A percentile compares a stretch with the other conserved stretches of the same genome.
phyloP scores from a whole-genome alignment of 2,888 invertebrate genomes.

The Oxytorus armatus region DNA sequence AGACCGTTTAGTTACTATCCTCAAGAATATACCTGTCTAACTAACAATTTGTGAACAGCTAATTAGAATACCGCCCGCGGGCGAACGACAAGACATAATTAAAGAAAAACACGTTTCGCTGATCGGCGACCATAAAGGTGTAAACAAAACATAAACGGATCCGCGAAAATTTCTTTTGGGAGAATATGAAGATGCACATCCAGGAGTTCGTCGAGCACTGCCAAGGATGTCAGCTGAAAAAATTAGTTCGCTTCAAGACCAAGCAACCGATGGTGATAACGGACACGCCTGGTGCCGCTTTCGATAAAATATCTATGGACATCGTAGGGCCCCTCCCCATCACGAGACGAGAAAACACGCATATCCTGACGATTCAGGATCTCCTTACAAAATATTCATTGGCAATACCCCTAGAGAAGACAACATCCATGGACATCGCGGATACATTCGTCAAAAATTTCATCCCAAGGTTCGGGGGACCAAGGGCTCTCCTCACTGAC shows the following conservation, averaged over 20 bases:
- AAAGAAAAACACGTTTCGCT: slow-evolving; percentile 14
- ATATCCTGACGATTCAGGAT: slow-evolving; percentile 49
- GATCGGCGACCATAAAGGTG: slow-evolving; percentile 3
- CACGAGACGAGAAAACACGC: slow-evolving; percentile 57
- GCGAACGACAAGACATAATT: slow-evolving; percentile 13
- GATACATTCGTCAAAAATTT: slow-evolving; percentile 18
- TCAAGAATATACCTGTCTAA: background rate
- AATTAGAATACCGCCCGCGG: background rate
- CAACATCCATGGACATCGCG: slow-evolving; percentile 1
- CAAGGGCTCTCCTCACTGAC: slow-evolving; percentile 23
- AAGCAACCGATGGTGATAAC: background rate
- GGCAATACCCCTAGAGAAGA: slow-evolving; percentile 21
- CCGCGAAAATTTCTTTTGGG: slow-evolving; percentile 36
- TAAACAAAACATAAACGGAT: slow-evolving; percentile 3
- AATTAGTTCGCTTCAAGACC: background rate
- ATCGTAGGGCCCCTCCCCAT: slow-evolving; percentile 28
- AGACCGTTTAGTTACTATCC: background rate
- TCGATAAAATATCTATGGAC: slow-evolving; percentile 6
- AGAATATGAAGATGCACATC: slow-evolving; percentile 41
- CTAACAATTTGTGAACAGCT: background rate
- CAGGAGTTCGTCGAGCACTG: slow-evolving; percentile 24
- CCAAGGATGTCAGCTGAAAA: background rate
- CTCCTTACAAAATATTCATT: slow-evolving; percentile 42
- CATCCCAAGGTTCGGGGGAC: slow-evolving; percentile 38
- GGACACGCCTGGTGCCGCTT: background rate